Evolutionary conservation across 2,888 invertebrate genomes (phyloP), one percentile per base, ranked within the genome.

Genomic region (Ennomos erosarius): DNA sequence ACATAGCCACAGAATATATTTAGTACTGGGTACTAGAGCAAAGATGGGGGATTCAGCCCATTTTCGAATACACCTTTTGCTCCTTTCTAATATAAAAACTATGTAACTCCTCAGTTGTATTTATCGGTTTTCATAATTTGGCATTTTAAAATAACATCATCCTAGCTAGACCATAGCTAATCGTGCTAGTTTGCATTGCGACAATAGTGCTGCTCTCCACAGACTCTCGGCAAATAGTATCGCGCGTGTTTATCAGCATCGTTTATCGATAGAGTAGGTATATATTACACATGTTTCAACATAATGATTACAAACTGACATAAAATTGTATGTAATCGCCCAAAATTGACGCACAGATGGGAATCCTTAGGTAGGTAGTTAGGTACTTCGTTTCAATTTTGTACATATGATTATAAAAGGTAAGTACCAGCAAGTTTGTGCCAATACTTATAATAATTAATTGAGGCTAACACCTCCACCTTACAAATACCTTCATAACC

Each of bases 231-330:
- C 65, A 44, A 70, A 68, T 68, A 71, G 72, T 81, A 81, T 84
- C 86, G 78, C 79, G 83, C 86, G 78, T 79, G 83, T 84, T 82
- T 74, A 79, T 72, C 73, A 73, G 67, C 81, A 82, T 81, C 82
- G 76, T 76, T 72, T 77, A 84, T 81, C 84, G 82, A 84, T 87
- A 85, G 82, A 84, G 82, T 87, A n/a, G n/a, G n/a, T n/a, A n/a
- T n/a, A n/a, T n/a, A n/a, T 88, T 88, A 90, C 87, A 89, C 89
- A 90, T 85, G 90, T 90, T 90, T 90, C 90, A 88, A 91, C 90
- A 87, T 84, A 65, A 40, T 68, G 90, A 90, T 88, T 87, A 70
- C 71, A 67, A 89, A 88, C 87, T 51, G 68, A 64, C 66, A 63
- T 67, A 66, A 73, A 46, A 55, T 57, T 63, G 56, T 46, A 59